Percentiles rank a stretch among this genome's conserved stretches.
phyloP scores from a whole-genome alignment of 2,797 vertebrate species.

The Falco rusticolus region DNA sequence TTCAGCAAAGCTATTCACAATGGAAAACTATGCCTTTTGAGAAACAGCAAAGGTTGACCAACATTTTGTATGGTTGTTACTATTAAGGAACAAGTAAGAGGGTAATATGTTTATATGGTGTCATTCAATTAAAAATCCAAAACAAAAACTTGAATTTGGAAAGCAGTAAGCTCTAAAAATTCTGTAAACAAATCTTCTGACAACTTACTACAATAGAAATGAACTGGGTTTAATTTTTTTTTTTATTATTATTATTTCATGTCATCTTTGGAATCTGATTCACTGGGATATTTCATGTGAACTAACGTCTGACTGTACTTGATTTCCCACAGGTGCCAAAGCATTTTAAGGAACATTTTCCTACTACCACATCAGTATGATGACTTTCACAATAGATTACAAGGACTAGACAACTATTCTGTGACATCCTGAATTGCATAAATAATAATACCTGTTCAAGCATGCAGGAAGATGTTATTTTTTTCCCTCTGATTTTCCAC shows the following conservation, averaged over 20 bases:
- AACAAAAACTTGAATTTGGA: not conserved
- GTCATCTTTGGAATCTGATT: not conserved
- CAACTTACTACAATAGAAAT: not conserved
- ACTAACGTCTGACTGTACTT: not conserved
- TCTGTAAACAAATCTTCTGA: not conserved
- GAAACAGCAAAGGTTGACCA: not conserved
- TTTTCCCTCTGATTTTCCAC: not conserved
- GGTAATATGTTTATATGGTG: not conserved
- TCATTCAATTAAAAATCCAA: not conserved
- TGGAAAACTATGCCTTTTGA: not conserved
- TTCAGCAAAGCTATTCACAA: not conserved
- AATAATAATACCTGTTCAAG: not conserved
- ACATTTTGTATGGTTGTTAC: not conserved
- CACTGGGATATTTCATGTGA: not conserved
- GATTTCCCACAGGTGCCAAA: not conserved
- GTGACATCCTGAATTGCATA: not conserved
- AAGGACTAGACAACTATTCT: not conserved
- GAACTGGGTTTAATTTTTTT: not conserved
- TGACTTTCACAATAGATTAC: not conserved
- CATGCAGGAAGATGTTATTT: not conserved
- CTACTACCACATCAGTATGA: not conserved
- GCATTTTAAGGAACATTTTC: not conserved
- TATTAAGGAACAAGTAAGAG: not conserved
- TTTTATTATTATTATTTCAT: not conserved
- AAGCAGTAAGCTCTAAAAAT: not conserved